phyloP scores from a whole-genome alignment of 2,797 vertebrate genomes.

The Sebastiscus tertius region DNA sequence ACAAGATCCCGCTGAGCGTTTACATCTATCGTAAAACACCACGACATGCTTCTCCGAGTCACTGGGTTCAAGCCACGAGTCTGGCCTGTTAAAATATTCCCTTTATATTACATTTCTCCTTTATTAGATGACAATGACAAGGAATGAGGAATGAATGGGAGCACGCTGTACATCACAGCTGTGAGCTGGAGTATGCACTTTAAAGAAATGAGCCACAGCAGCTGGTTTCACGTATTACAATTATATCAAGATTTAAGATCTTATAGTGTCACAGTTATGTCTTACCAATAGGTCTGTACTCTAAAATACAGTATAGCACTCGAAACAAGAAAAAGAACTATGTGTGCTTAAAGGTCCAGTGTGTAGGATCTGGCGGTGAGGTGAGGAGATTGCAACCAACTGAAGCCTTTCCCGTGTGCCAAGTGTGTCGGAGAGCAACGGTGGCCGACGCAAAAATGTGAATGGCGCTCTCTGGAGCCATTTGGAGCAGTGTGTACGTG shows the following conservation, averaged over 20 bases:
- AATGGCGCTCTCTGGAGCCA: no score
- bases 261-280: not conserved
- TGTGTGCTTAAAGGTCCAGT: not conserved
- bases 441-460: no score
- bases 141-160: not conserved
- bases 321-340: not conserved
- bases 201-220: not conserved
- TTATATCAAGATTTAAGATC: not conserved
- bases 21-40: slow-evolving; percentile 29
- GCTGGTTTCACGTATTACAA: not conserved
- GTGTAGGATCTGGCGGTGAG: no score
- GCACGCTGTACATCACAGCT: not conserved
- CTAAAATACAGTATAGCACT: not conserved
- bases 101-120: slow-evolving; percentile 9
- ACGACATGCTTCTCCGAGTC: not conserved
- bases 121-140: not conserved
- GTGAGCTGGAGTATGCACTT: not conserved
- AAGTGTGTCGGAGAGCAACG: no score
- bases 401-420: no score
- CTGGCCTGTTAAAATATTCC: slow-evolving; percentile 20
- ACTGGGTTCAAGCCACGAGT: slow-evolving; percentile 17
- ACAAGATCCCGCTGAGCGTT: slow-evolving; percentile 3
- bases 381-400: no score
- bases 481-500: no score
- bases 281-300: not conserved